Conservation (phyloP, 1,140 invertebrate species). For the Goniozus legneri region DNA sequence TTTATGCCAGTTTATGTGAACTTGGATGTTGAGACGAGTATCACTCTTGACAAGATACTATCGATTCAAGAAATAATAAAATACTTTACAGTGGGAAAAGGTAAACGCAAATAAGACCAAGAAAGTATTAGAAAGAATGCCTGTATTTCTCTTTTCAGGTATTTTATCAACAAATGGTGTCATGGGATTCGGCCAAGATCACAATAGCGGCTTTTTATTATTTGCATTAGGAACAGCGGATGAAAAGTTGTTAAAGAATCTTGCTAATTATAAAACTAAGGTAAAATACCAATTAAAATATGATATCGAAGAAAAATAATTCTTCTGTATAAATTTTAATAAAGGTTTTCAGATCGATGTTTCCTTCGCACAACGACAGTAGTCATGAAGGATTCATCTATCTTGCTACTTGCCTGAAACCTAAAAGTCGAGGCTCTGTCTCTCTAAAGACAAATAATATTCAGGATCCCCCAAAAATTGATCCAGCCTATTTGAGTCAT, state of each 20-base stretch:
- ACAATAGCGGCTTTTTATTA: slow-evolving; percentile 58
- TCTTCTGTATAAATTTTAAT: slow-evolving; percentile 1
- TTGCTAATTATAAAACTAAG: slow-evolving; percentile 64
- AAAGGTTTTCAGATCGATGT: slow-evolving; percentile 62
- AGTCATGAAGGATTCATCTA: slow-evolving; percentile 67
- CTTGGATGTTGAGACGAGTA: slow-evolving; percentile 59
- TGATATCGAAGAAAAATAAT: too few species aligned
- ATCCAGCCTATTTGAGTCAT: slow-evolving; percentile 71
- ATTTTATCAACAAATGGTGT: slow-evolving; percentile 60
- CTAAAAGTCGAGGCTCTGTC: slow-evolving; percentile 64
- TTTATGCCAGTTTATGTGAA: slow-evolving; percentile 68
- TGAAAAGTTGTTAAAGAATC: slow-evolving; percentile 60
- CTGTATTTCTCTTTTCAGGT: too few species aligned
- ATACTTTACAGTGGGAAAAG: slow-evolving; percentile 60
- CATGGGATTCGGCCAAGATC: slow-evolving; percentile 53
- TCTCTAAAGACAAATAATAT: slow-evolving; percentile 58
- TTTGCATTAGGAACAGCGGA: slow-evolving; percentile 68
- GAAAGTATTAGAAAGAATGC: too few species aligned
- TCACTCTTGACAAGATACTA: slow-evolving; percentile 63
- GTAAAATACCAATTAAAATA: too few species aligned
- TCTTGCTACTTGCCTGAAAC: slow-evolving; percentile 63
- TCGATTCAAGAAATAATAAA: slow-evolving; percentile 57
- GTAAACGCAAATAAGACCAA: slow-evolving; percentile 47
- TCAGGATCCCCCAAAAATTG: slow-evolving; percentile 63
- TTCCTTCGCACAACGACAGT: slow-evolving; percentile 62